Evolutionary conservation across 2,797 vertebrate genomes (phyloP), one percentile per base, ranked within the genome.

Genomic region (Oreochromis mossambicus): DNA sequence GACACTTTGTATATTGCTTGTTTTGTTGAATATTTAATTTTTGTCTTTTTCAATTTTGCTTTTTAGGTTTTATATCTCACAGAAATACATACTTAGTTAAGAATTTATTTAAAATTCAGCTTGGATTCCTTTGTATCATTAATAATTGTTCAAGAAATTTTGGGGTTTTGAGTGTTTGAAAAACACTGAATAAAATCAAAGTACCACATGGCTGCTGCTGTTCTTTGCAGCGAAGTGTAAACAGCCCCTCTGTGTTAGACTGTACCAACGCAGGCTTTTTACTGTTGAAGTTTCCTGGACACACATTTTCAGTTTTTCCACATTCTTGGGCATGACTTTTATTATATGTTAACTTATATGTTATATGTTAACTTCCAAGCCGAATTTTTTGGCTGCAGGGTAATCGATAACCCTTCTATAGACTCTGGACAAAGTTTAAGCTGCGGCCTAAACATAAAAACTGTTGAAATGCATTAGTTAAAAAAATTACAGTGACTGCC

Each of bases 321-420:
- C 38, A 8, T 0, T 41, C 63, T 1, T 43, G n/a, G 63, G 3
- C 41, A 70, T 26, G 21, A 17, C 0, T 43, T 43, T 0, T 43
- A 43, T 70, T 70, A 10, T 17, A 43, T 15, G n/a, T 10, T 70
- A 43, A 24, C 66, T 26, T 43, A 10, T 17, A 43, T 15, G n/a
- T 70, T 43, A 10, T 17, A 43, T 15, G n/a, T 10, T 70, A 43
- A 24, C 66, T 26, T 43, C 38, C 21, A 68, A 68, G 63, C 21
- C 21, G 15, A 15, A 15, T 1, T 43, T 10, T 68, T 68, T 68
- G 13, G 21, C 38, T 68, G n/a, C 41, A 70, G 2, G 21, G 21
- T 70, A 26, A 70, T 26, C 2, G 38, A 13, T 43, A 61, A 61
- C 66, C 14, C 38, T 41, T 46, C 38, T 70, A 70, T 24, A 70